Evolutionary conservation across 2,113 vertebrate species (phyloP).

Genomic region (Xenopus tropicalis): DNA sequence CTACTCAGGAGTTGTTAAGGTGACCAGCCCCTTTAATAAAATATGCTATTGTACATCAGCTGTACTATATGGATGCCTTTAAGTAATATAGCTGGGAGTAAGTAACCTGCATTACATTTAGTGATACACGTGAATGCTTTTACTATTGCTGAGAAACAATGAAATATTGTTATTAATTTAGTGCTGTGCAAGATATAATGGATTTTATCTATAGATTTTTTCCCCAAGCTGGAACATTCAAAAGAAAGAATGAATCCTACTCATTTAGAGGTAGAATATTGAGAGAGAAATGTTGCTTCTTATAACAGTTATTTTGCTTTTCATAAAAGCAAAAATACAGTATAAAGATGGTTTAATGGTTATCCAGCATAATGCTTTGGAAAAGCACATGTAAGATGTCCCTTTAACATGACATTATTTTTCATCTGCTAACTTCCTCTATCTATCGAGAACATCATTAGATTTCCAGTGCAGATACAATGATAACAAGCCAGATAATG

Average conservation of each 20-base stretch:
- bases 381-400: too few relatives aligned
- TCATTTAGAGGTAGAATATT: constrained; percentile 17
- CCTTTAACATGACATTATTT: too few relatives aligned
- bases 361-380: too few relatives aligned
- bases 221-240: constrained; percentile 1
- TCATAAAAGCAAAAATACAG: not conserved
- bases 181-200: too few relatives aligned
- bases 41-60: constrained; percentile 3
- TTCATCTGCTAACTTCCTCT: too few relatives aligned
- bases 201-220: too few relatives aligned
- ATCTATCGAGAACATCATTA: too few relatives aligned
- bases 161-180: constrained; percentile 14
- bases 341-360: too few relatives aligned
- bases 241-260: constrained; percentile 32
- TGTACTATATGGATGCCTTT: not conserved
- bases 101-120: constrained; percentile 17
- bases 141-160: not conserved
- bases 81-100: constrained; percentile 5
- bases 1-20: not conserved
- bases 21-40: constrained; percentile 7
- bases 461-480: too few relatives aligned
- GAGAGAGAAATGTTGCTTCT: constrained; percentile 7
- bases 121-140: not conserved
- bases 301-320: constrained; percentile 13
- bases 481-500: too few relatives aligned